These are phyloP conservation scores for Sebastes wilsoni DNA, from an alignment of 2,797 vertebrate species.

Conservation along the genomic window DNA sequence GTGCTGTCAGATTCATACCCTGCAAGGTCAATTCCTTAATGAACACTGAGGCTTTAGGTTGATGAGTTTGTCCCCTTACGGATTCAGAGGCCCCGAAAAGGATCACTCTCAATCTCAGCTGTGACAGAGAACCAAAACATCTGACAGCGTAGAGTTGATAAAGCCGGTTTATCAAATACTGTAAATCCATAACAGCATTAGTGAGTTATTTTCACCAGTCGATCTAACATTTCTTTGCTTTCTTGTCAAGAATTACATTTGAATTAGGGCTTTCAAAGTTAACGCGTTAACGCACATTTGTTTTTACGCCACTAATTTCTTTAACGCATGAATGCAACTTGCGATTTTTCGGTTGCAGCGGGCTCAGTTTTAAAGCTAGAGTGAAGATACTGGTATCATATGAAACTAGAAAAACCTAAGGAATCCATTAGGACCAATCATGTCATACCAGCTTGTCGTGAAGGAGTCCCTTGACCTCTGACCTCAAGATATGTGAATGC, in stretches of 20 bases:
- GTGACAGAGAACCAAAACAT: background rate
- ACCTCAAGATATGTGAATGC: too few species aligned
- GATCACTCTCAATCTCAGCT: background rate
- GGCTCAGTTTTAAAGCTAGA: too few species aligned
- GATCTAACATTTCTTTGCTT: background rate
- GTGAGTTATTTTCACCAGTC: background rate
- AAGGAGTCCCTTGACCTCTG: too few species aligned
- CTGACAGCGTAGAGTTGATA: background rate
- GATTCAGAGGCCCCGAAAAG: background rate
- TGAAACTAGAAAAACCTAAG: too few species aligned
- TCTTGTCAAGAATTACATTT: background rate
- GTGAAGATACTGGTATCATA: too few species aligned
- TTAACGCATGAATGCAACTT: too few species aligned
- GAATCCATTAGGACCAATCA: too few species aligned
- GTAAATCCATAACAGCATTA: background rate
- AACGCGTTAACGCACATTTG: too few species aligned
- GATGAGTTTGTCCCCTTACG: background rate
- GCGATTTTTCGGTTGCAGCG: rapidly evolving
- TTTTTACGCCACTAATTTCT: too few species aligned
- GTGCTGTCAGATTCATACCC: background rate
- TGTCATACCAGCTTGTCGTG: too few species aligned
- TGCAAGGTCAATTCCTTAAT: constrained; percentile 13
- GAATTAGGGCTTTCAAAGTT: too few species aligned
- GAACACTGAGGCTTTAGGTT: background rate
- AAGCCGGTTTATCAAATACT: background rate